phyloP scores from a whole-genome alignment of 1,140 invertebrate species.

The Brachionus rotundiformis region DNA sequence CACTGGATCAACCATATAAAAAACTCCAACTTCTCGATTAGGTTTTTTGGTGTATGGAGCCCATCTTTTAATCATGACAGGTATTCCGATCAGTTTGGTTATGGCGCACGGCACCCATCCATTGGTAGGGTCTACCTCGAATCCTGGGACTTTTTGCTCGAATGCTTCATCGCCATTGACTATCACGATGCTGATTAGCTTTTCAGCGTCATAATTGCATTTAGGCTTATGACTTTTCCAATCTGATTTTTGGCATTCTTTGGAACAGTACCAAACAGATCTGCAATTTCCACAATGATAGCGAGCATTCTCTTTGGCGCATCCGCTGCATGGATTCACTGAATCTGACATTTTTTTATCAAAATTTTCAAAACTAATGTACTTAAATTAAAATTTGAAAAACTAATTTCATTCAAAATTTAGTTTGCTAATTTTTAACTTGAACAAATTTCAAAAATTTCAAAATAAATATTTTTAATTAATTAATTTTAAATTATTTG shows the following conservation, averaged over 20 bases:
- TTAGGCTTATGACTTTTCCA: neutral
- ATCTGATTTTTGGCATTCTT: slow-evolving; percentile 24
- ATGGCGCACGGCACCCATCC: neutral
- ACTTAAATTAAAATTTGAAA: neutral
- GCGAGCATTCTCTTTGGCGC: neutral
- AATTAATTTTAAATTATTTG: too few species aligned
- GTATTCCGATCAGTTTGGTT: slow-evolving; percentile 9
- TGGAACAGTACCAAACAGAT: neutral
- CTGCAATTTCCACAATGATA: slow-evolving; percentile 6
- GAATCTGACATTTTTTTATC: neutral
- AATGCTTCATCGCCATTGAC: slow-evolving; percentile 1
- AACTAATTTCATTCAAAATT: neutral
- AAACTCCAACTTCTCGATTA: neutral
- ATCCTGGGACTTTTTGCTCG: neutral
- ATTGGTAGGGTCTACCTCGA: neutral
- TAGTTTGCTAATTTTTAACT: too few species aligned
- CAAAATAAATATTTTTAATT: too few species aligned
- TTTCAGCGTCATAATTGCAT: neutral
- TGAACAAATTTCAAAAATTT: too few species aligned
- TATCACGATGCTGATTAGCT: neutral
- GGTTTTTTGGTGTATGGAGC: neutral
- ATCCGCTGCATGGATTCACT: neutral
- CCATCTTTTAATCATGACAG: neutral
- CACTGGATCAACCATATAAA: slow-evolving; percentile 23
- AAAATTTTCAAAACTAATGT: neutral